phyloP scores from a whole-genome alignment of 2,888 invertebrate species.

The Heliconius cydno region DNA sequence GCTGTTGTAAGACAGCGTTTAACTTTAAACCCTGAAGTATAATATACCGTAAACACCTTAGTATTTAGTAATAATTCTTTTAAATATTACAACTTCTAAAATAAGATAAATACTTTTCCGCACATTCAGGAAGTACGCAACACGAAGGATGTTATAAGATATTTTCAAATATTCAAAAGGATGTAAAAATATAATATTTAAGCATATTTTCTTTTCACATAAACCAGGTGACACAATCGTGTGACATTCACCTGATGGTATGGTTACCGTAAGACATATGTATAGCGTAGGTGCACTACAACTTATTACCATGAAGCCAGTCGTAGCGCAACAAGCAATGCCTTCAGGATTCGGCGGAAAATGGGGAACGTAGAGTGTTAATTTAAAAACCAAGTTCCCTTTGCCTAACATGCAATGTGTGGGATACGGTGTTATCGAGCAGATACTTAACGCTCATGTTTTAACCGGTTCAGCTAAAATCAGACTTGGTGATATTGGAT shows the following conservation, averaged over 20 bases:
- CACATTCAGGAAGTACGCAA: not conserved
- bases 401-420: too few species aligned
- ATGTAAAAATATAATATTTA: not conserved
- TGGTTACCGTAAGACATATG: conserved; percentile 5
- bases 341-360: too few species aligned
- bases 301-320: not conserved
- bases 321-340: too few species aligned
- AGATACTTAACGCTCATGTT: not conserved
- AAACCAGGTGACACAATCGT: not conserved
- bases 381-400: too few species aligned
- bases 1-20: too few species aligned
- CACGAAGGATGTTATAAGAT: not conserved
- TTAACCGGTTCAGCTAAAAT: not conserved
- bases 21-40: too few species aligned
- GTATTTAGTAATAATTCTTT: too few species aligned
- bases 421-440: not conserved
- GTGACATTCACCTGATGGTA: conserved; percentile 4
- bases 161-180: not conserved
- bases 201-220: not conserved
- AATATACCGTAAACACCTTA: too few species aligned
- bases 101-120: too few species aligned
- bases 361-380: too few species aligned
- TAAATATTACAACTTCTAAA: too few species aligned
- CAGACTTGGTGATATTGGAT: not conserved
- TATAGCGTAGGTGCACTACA: conserved; percentile 3